Evolutionary conservation across 2,797 vertebrate genomes (phyloP), one percentile per base, ranked within the genome.

Genomic region (Tokudaia muenninki): DNA sequence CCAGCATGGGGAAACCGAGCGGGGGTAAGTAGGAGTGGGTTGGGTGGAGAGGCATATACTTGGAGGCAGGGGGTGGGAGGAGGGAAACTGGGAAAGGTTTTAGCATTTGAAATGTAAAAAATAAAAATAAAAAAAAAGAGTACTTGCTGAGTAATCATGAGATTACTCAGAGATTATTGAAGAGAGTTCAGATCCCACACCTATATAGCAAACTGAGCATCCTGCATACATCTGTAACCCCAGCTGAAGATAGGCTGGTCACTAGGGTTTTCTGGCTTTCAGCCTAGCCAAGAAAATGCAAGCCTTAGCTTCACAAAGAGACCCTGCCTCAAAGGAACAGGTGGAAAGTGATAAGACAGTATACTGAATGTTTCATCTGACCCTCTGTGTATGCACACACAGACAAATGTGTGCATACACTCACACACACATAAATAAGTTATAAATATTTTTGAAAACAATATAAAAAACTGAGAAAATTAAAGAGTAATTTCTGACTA

Each of bases 401-500:
- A n/a, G 17, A 80, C 34, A 24, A 13, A 26, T 26, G 12, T 37
- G 3, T 82, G 4, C n/a, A 59, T 26, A 37, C 12, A 41, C n/a
- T 14, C 80, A 82, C 13, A 4, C 3, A 26, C 12, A 59, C 22
- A 26, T 82, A 10, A 41, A 61, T 24, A 59, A 59, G 29, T 59
- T 29, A 61, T 29, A 59, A 82, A 41, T 84, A 29, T 65, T 31
- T 84, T 26, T 63, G 34, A 41, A 81, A 83, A 1, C 9, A 88
- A 91, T 81, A 55, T 16, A 50, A n/a, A n/a, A 50, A 94, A 93
- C 94, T 89, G 61, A 41, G 47, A 84, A 93, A 74, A 44, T 6
- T 44, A 77, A 81, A 74, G n/a, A 79, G n/a, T 29, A 80, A 88
- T 92, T 74, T 29, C 37, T 87, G 74, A 95, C 59, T 82, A 79